A percentile compares a stretch with the other conserved stretches of the same genome.
These are phyloP conservation scores for Ploceus nigricollis DNA, from an alignment of 2,113 vertebrate genomes.

Conservation along the genomic window DNA sequence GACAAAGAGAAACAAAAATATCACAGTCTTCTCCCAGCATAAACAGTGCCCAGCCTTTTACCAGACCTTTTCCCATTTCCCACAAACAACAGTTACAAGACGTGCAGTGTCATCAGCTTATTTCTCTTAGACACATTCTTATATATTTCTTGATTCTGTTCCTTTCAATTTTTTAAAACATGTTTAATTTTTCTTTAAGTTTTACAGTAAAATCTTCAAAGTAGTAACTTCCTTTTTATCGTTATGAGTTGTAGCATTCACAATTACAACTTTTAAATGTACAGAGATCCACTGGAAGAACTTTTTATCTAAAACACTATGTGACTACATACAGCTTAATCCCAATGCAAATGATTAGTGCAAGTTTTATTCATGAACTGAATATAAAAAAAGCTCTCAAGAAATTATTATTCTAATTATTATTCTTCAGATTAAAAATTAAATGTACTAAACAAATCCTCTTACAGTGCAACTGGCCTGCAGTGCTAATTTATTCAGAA, in stretches of 20 bases:
- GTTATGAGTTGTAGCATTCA: not conserved
- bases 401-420: not conserved
- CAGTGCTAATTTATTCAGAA: not conserved
- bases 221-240: not conserved
- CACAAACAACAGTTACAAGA: not conserved
- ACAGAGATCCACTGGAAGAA: not conserved
- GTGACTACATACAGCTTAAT: not conserved
- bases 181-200: not conserved
- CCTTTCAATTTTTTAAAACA: not conserved
- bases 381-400: not conserved
- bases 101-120: not conserved
- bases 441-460: not conserved
- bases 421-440: conserved; percentile 7
- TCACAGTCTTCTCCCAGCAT: not conserved
- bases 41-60: not conserved
- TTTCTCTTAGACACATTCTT: not conserved
- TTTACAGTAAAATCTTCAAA: not conserved
- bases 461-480: not conserved
- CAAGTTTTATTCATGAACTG: not conserved
- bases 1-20: not conserved
- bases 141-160: not conserved
- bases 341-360: not conserved
- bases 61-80: not conserved
- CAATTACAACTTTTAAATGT: not conserved
- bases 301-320: not conserved